Evolutionary conservation across 2,797 vertebrate species (phyloP).

Genomic region (Neomorphus geoffroyi): DNA sequence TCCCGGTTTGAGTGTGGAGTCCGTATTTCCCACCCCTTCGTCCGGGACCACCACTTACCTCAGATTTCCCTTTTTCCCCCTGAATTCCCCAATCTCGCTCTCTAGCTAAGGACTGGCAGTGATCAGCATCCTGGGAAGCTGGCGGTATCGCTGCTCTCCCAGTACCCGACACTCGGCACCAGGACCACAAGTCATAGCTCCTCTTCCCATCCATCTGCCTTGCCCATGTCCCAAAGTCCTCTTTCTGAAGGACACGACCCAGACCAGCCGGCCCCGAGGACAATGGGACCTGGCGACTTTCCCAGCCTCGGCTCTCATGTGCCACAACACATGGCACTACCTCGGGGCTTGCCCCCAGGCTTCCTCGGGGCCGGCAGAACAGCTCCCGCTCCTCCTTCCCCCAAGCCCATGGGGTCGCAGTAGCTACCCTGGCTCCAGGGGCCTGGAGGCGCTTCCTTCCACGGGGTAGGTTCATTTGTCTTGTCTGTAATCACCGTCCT

Average conservation of each 20-base stretch:
- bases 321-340: conserved; percentile 26
- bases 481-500: conserved; percentile 64
- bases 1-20: background rate
- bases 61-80: background rate
- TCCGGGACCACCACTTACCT: conserved; percentile 7
- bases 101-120: background rate
- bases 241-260: background rate
- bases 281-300: background rate
- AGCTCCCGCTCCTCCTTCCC: background rate
- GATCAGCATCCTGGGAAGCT: background rate
- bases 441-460: conserved; percentile 36
- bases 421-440: conserved; percentile 17
- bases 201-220: background rate
- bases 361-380: background rate
- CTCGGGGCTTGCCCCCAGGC: conserved; percentile 1
- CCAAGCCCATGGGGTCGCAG: background rate
- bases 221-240: background rate
- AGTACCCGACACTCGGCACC: background rate
- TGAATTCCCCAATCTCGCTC: background rate
- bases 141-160: background rate
- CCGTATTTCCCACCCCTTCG: background rate
- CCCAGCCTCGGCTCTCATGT: background rate
- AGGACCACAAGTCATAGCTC: background rate
- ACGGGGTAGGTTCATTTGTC: conserved; percentile 81
- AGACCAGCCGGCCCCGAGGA: conserved; percentile 42